phyloP scores from a whole-genome alignment of 2,888 invertebrate species.

The Microctonus hyperodae region DNA sequence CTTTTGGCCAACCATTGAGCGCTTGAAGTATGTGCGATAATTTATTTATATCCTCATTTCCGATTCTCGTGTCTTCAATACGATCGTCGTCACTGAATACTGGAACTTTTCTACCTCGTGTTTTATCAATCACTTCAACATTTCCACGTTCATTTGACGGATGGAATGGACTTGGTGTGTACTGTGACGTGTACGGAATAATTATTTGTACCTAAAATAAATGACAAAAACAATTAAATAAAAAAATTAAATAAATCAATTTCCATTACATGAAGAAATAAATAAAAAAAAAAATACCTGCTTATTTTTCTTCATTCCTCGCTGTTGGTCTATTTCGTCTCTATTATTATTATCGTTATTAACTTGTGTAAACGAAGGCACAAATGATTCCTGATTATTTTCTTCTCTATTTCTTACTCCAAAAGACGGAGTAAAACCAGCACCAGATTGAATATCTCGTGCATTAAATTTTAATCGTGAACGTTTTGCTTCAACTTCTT shows the following conservation, averaged over 20 bases:
- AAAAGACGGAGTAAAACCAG: slow-evolving; percentile 30
- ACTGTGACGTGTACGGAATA: slow-evolving; percentile 78
- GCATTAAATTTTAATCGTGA: not conserved
- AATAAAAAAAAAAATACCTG: slow-evolving; percentile 45
- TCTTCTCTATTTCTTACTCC: slow-evolving; percentile 11
- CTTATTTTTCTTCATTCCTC: slow-evolving; percentile 49
- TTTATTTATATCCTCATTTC: slow-evolving; percentile 23
- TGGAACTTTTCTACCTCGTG: slow-evolving; percentile 36
- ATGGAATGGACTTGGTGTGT: slow-evolving; percentile 67
- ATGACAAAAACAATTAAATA: not conserved
- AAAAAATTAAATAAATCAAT: not conserved
- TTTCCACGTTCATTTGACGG: slow-evolving; percentile 48
- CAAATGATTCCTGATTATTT: not conserved
- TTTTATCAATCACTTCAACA: slow-evolving; percentile 29
- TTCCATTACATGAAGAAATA: not conserved
- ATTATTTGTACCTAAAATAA: slow-evolving; percentile 74
- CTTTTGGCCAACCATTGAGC: slow-evolving; percentile 56
- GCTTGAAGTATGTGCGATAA: slow-evolving; percentile 39
- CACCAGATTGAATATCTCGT: slow-evolving; percentile 26
- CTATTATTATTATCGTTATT: slow-evolving; percentile 5
- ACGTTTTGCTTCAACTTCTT: slow-evolving; percentile 16
- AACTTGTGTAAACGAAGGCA: not conserved
- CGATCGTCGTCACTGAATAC: slow-evolving; percentile 26
- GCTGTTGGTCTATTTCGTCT: slow-evolving; percentile 33
- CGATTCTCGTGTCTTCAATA: slow-evolving; percentile 27